Conservation (phyloP, 92 coral and sea anemone genomes). For the Virgularia gustaviana region DNA sequence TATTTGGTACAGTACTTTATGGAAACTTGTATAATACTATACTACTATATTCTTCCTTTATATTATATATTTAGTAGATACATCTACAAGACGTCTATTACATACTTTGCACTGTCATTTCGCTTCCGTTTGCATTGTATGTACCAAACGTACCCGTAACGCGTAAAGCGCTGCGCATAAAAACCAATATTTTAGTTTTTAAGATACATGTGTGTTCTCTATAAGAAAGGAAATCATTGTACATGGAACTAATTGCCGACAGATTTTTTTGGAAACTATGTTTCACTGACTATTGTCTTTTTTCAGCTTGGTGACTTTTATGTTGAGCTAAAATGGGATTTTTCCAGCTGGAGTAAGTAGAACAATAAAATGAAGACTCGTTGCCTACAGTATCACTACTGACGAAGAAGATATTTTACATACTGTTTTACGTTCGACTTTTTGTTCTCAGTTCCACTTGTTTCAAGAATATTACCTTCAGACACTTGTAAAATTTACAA, state of each 20-base stretch:
- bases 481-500: constrained; percentile 95
- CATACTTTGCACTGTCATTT: too few relatives aligned
- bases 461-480: constrained; percentile 92
- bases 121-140: too few relatives aligned
- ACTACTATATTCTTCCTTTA: too few relatives aligned
- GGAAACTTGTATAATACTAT: neutral
- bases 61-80: too few relatives aligned
- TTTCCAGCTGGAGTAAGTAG: constrained; percentile 95
- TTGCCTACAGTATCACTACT: neutral
- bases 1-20: neutral
- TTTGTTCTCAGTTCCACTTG: constrained; percentile 66
- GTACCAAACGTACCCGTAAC: too few relatives aligned
- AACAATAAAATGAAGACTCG: neutral
- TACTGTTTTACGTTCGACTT: neutral
- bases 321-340: constrained; percentile 95
- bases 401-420: neutral
- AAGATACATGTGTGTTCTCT: too few relatives aligned
- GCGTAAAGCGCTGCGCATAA: too few relatives aligned
- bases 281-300: too few relatives aligned
- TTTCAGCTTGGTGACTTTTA: constrained; percentile 96
- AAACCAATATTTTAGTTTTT: too few relatives aligned
- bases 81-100: too few relatives aligned
- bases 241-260: too few relatives aligned
- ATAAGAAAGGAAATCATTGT: too few relatives aligned
- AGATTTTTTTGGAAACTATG: neutral